Base-by-base conservation (phyloP, 2,113 vertebrate species). In the Melanerpes formicivorus region DNA sequence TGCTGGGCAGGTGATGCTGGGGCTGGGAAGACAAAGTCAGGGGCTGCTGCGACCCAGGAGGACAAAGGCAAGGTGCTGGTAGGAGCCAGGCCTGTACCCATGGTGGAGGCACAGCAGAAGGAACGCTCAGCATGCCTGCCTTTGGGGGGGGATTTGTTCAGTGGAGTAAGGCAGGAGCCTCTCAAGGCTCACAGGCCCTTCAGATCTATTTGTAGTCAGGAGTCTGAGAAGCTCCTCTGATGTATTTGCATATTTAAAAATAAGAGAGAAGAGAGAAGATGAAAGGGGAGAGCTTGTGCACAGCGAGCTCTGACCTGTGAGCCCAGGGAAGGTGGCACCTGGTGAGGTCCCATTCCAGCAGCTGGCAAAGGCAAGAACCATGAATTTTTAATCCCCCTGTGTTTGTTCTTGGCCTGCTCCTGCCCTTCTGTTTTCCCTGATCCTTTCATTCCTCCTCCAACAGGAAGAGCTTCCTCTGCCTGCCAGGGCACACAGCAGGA, bases 211-310 rank as follows among this genome's bases (percentile, higher is more conserved):
- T 78, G 58, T 54, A 86, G 88, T 2, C 58, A 67, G 79, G 73
- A 46, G 23, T 93, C n/a, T 70, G 90, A 90, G 86, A 64, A 0
- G 4, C 54, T 90, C 62, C 80, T 80, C 91, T 71, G 94, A 65
- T 90, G 56, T 18, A 87, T 90, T 92, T 91, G 75, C 75, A 46
- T 89, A 30, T 74, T 94, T 74, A 74, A 94, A 93, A 84, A 80
- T 23, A 50, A 86, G 59, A 74, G 30, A 44, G 54, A 85, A 37
- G 80, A 5, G 4, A 93, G 76, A 79, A 91, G 90, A 86, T 60
- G 42, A 77, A 90, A 89, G 78, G 54, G 80, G 64, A 81, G 75
- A 59, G 69, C 9, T 44, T 46, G 67, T 34, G 71, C 27, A 3
- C 10, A 54, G 91, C 48, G 32, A 82, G 54, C 22, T 3, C 67